phyloP scores from a whole-genome alignment of 2,888 invertebrate species.

The Tenthredo amoena region DNA sequence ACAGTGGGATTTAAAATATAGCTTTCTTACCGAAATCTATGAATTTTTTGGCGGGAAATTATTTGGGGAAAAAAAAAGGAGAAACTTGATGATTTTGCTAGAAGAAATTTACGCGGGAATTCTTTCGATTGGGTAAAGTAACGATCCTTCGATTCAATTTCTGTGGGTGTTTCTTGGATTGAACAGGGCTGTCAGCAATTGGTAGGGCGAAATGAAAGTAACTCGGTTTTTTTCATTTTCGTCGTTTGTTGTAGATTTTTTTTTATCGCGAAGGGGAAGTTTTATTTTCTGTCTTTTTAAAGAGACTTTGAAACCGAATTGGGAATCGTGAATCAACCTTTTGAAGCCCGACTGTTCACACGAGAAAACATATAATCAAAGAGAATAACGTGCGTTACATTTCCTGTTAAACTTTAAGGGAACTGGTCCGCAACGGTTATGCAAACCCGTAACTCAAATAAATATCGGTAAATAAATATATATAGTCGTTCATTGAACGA shows the following conservation, averaged over 20 bases:
- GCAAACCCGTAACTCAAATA: background rate
- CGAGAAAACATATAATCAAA: background rate
- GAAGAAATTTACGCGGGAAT: background rate
- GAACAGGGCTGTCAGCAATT: background rate
- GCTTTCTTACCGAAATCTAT: background rate
- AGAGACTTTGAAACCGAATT: background rate
- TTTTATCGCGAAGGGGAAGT: background rate
- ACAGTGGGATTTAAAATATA: background rate
- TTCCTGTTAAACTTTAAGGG: background rate
- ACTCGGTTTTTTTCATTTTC: background rate
- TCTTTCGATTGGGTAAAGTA: background rate
- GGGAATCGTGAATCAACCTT: slow-evolving; percentile 3
- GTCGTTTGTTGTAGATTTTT: background rate
- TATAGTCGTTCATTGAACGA: background rate
- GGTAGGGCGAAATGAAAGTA: background rate
- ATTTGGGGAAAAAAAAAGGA: background rate
- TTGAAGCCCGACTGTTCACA: background rate
- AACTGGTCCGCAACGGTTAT: background rate
- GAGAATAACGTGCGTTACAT: background rate
- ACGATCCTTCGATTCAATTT: background rate
- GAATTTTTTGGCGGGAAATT: background rate
- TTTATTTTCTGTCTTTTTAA: background rate
- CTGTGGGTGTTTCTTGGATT: background rate
- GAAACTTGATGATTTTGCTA: background rate
- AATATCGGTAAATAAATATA: background rate